Evolutionary conservation across 2,888 invertebrate genomes (phyloP).

Genomic region (Amblyteles armatorius): DNA sequence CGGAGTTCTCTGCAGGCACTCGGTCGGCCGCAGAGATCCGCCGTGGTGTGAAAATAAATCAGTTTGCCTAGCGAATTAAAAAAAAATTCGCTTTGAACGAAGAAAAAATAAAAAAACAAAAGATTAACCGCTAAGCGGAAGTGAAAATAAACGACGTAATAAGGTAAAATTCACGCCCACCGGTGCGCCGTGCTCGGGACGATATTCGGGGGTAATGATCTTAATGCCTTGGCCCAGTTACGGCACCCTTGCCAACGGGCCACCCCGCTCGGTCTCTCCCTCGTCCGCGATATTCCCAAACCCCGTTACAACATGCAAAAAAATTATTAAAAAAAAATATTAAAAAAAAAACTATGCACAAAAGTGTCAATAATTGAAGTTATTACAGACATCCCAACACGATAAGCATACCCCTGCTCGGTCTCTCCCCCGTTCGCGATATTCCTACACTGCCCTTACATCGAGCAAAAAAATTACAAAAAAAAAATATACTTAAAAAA

Average conservation of each 20-base stretch:
- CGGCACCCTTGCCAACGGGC: neutral
- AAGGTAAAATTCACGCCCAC: neutral
- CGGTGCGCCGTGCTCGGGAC: neutral
- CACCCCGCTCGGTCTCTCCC: neutral
- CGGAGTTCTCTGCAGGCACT: neutral
- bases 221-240: slow-evolving; percentile 9
- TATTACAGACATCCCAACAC: neutral
- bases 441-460: neutral
- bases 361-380: neutral
- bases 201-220: neutral
- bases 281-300: neutral
- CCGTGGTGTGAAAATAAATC: neutral
- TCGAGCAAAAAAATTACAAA: too few relatives aligned
- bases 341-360: neutral
- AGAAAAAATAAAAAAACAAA: neutral
- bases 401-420: neutral
- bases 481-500: neutral
- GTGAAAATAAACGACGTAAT: neutral
- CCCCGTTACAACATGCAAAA: neutral
- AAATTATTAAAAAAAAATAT: neutral
- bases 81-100: neutral
- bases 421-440: neutral
- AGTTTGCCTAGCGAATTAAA: neutral
- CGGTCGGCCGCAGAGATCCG: neutral
- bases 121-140: neutral